Conservation (phyloP, 2,113 vertebrate species). For the Serilophus lunatus region DNA sequence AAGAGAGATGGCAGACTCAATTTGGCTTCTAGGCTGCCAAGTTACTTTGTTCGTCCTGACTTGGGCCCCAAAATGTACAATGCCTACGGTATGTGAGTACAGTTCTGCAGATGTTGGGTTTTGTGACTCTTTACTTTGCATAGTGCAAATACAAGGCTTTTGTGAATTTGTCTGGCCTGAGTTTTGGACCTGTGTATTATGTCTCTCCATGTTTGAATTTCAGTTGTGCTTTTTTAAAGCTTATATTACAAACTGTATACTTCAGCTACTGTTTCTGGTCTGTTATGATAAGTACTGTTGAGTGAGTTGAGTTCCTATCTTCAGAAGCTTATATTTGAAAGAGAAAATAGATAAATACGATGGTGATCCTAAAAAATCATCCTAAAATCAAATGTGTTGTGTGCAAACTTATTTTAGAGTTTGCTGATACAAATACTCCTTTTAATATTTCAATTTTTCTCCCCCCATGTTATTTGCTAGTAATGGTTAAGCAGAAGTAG, state of each 20-base stretch:
- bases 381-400: neutral
- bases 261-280: neutral
- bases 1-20: conserved; percentile 97
- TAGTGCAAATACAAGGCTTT: neutral
- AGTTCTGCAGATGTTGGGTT: neutral
- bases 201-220: neutral
- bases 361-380: neutral
- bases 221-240: neutral
- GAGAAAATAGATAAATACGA: neutral
- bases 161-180: neutral
- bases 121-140: neutral
- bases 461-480: neutral
- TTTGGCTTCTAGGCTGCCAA: conserved; percentile 93
- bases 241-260: neutral
- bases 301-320: neutral
- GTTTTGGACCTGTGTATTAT: neutral
- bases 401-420: neutral
- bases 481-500: neutral
- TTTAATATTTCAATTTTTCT: neutral
- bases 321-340: neutral
- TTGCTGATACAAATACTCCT: neutral
- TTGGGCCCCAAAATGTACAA: conserved; percentile 99
- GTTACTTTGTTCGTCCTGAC: conserved; percentile 97
- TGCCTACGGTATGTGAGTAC: conserved; percentile 86
- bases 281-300: neutral